Base-by-base conservation (phyloP, 2,113 vertebrate species). In the Apistogramma diplotaenia region DNA sequence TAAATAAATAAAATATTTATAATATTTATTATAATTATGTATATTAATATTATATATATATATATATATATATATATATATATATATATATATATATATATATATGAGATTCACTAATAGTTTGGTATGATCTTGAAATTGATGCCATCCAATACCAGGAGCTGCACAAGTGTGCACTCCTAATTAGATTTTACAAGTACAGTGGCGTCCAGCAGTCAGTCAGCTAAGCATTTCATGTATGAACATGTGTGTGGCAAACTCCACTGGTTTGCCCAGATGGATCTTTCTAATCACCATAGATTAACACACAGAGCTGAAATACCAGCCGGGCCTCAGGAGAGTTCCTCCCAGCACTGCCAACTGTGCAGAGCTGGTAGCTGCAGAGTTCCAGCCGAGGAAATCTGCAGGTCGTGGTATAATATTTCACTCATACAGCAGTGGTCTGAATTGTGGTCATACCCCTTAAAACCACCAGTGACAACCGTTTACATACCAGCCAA, bases 401-500 rank as follows among this genome's bases (percentile, higher is more conserved):
- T 53, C 61, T 43, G 67, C 46, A 65, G 49, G 46, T 8, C 5
- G 5, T 0, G 70, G 86, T 79, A 59, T 82, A 55, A 53, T 23
- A 57, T 89, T 89, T 92, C 81, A 1, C 37, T 79, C 40, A 4
- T 76, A 29, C 84, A 61, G 75, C 73, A 81, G 72, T 9, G 27
- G 27, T 84, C 71, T 71, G 60, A 43, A 56, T 21, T 83, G 76
- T 8, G 75, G 77, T 57, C 18, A 0, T 25, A 43, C 29, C 55
- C 43, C 29, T 43, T 31, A 6, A 88, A 86, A 59, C 61, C 37
- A 60, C 61, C 58, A 46, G n/a, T 61, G 84, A 89, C 82, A 81
- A 85, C 18, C 67, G 79, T 90, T 93, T 89, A 91, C 85, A 86
- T 74, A 75, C 71, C 61, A 12, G 46, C 62, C 57, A 79, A 81